Evolutionary conservation across 2,113 vertebrate genomes (phyloP).

Genomic region (Canis aureus): DNA sequence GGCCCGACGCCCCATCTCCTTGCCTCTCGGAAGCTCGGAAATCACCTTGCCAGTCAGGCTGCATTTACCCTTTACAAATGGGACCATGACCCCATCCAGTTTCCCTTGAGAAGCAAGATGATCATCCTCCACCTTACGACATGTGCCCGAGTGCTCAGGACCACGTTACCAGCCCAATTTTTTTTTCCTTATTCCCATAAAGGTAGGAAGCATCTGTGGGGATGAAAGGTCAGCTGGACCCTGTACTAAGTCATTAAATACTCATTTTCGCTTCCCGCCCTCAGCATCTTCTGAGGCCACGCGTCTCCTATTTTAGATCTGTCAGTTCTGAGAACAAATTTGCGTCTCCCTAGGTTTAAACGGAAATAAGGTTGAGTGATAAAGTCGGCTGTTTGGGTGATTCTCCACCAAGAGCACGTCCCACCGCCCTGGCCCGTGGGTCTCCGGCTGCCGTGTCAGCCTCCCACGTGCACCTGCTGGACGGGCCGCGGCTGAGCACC

Average conservation of each 20-base stretch:
- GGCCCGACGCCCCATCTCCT: accelerated
- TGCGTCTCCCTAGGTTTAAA: not conserved
- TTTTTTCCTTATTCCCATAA: not conserved
- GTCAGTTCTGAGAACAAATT: not conserved
- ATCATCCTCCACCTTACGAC: accelerated
- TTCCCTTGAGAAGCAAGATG: not conserved
- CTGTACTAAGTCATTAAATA: accelerated
- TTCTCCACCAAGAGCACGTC: too few species aligned
- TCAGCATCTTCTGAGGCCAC: not conserved
- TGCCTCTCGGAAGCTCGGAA: not conserved
- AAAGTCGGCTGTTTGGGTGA: not conserved
- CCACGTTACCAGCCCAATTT: too few species aligned
- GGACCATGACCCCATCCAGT: not conserved
- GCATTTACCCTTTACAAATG: not conserved
- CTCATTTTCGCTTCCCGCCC: not conserved
- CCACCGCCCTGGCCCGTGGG: too few species aligned
- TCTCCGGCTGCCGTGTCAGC: too few species aligned
- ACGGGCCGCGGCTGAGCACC: accelerated
- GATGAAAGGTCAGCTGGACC: not conserved
- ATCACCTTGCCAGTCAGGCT: not conserved
- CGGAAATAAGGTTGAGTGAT: not conserved
- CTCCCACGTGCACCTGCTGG: not conserved
- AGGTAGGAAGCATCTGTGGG: not conserved
- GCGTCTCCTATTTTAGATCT: not conserved
- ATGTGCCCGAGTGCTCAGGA: not conserved